Evolutionary conservation across 2,888 invertebrate species (phyloP).

Genomic region (Anodontia alba): DNA sequence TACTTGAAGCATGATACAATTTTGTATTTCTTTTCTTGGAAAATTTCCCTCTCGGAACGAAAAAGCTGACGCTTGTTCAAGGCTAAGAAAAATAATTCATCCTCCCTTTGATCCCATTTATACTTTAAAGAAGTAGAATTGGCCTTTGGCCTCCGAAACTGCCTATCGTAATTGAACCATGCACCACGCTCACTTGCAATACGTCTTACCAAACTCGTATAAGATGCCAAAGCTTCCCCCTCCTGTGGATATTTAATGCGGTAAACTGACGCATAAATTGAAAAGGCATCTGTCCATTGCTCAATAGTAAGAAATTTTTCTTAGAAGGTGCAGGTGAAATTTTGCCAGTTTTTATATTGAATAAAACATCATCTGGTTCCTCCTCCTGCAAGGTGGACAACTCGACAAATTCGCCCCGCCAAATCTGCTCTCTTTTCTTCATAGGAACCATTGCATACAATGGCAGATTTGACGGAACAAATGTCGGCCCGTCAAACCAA

Average conservation of each 20-base stretch:
- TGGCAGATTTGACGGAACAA: slow-evolving; percentile 8
- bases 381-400: slow-evolving; percentile 22
- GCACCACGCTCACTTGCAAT: no score
- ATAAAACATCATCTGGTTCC: not conserved
- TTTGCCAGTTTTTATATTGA: slow-evolving; percentile 6
- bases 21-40: no score
- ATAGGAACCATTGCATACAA: not conserved
- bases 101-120: no score
- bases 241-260: slow-evolving; percentile 18
- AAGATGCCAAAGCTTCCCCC: slow-evolving; percentile 11
- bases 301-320: slow-evolving; percentile 12
- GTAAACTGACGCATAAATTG: not conserved
- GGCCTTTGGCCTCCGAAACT: no score
- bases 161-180: no score
- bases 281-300: slow-evolving; percentile 16
- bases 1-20: no score
- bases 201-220: no score
- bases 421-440: slow-evolving; percentile 4
- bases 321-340: not conserved
- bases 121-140: not conserved
- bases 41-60: no score
- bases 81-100: no score
- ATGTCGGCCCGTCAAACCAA: not conserved
- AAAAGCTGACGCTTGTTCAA: no score
- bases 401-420: slow-evolving; percentile 18